phyloP scores from a whole-genome alignment of 1,140 invertebrate genomes.

The Drosophila parabipectinata region DNA sequence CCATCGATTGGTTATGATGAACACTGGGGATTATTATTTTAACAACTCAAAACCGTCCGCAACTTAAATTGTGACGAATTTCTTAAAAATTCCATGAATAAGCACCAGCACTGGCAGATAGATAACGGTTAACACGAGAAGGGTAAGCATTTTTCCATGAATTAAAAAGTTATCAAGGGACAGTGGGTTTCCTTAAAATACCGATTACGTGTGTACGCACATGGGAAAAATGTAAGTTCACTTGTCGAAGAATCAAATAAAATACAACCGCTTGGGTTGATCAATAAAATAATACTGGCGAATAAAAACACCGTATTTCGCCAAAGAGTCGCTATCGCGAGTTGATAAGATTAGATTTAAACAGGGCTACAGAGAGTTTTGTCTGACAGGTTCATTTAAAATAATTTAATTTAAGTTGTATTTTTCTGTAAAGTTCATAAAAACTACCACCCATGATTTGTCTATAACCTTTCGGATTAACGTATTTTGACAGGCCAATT shows the following conservation, averaged over 20 bases:
- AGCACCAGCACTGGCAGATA: not conserved
- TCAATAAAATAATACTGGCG: constrained; percentile 67
- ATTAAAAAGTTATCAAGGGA: not conserved
- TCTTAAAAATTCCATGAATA: constrained; percentile 36
- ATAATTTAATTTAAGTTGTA: not conserved
- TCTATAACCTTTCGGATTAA: no score
- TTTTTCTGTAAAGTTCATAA: not conserved
- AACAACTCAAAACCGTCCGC: not conserved
- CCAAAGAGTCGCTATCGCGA: constrained; percentile 25
- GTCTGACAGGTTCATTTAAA: not conserved
- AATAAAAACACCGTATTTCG: constrained; percentile 31
- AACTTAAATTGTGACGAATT: constrained; percentile 26
- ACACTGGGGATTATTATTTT: not conserved
- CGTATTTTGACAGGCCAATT: no score
- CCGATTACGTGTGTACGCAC: constrained; percentile 14
- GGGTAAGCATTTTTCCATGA: not conserved
- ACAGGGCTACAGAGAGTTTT: constrained; percentile 22
- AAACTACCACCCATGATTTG: no score
- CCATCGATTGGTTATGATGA: not conserved
- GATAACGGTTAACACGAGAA: constrained; percentile 1
- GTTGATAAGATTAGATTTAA: constrained; percentile 60
- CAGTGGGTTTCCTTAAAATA: not conserved
- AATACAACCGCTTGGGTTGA: constrained; percentile 51
- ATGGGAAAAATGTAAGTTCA: constrained; percentile 1
- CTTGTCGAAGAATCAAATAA: constrained; percentile 4